Percentiles rank a stretch among this genome's conserved stretches.
These are phyloP conservation scores for Drosophila borborema DNA, from an alignment of 2,888 invertebrate species.

Conservation along the genomic window DNA sequence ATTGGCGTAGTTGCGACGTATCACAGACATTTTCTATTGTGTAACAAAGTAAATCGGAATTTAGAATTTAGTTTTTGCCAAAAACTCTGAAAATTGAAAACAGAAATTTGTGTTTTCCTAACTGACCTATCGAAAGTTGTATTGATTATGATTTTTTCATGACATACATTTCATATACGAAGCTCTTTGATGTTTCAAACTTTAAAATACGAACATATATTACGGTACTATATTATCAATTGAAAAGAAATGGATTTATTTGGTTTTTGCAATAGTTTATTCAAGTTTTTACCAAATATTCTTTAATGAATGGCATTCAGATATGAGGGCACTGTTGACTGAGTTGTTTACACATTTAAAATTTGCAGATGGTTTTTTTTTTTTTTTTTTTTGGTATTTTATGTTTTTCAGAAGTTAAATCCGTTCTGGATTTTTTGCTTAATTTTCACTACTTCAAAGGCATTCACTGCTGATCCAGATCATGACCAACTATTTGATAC, in stretches of 20 bases:
- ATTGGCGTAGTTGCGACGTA: not conserved
- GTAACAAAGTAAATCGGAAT: not conserved
- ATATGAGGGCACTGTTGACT: not conserved
- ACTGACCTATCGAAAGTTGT: not conserved
- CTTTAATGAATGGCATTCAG: not conserved
- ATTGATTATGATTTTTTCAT: not conserved
- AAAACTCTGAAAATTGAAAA: not conserved
- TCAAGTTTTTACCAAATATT: not conserved
- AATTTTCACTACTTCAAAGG: not conserved
- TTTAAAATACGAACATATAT: not conserved
- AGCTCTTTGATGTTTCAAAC: not conserved
- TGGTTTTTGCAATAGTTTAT: not conserved
- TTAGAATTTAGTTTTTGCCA: conserved; percentile 9
- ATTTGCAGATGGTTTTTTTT: not conserved
- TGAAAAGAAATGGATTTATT: not conserved
- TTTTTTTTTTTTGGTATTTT: not conserved
- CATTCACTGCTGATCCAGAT: not conserved
- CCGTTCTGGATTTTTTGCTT: no score
- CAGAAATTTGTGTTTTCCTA: not conserved
- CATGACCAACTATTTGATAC: not conserved
- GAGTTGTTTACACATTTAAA: not conserved
- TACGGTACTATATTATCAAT: not conserved
- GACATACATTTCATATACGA: not conserved
- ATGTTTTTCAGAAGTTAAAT: not conserved
- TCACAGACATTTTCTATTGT: not conserved